phyloP scores from a whole-genome alignment of 2,888 invertebrate species.

The Tachina lurida region DNA sequence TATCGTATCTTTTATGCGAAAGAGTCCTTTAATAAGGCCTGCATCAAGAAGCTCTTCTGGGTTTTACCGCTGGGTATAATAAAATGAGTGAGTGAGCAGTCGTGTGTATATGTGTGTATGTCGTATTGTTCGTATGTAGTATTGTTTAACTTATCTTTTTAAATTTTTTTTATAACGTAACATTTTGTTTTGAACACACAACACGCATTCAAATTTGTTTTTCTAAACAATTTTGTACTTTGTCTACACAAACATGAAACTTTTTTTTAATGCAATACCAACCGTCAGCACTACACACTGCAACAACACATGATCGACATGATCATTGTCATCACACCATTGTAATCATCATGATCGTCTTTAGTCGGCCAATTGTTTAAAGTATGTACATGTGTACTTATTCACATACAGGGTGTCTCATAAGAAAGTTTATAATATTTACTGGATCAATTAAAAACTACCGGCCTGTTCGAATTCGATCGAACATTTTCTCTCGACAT shows the following conservation, averaged over 20 bases:
- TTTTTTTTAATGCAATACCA: slow-evolving; percentile 43
- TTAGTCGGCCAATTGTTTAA: slow-evolving; percentile 13
- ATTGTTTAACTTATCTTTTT: slow-evolving; percentile 14
- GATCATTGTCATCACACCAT: slow-evolving; percentile 34
- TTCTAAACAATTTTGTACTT: slow-evolving; percentile 29
- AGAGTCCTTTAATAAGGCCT: no score
- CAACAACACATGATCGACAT: slow-evolving; percentile 32
- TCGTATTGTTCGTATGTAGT: neutral
- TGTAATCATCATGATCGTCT: slow-evolving; percentile 35
- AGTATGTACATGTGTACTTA: slow-evolving; percentile 12
- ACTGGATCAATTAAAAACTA: no score
- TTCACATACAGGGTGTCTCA: neutral
- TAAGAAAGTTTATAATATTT: no score
- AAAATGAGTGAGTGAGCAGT: neutral
- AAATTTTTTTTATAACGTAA: slow-evolving; percentile 29
- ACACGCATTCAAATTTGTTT: slow-evolving; percentile 58
- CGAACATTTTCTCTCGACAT: no score
- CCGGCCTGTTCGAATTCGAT: no score
- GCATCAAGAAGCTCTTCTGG: no score
- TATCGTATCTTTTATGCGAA: no score
- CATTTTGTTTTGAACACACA: slow-evolving; percentile 58
- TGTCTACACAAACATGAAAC: neutral
- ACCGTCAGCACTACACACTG: slow-evolving; percentile 27
- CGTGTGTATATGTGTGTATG: no score
- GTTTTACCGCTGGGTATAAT: no score